A percentile compares a stretch with the other conserved stretches of the same genome.
Evolutionary conservation across 2,113 vertebrate genomes (phyloP).

Genomic region (Lasiurus cinereus): DNA sequence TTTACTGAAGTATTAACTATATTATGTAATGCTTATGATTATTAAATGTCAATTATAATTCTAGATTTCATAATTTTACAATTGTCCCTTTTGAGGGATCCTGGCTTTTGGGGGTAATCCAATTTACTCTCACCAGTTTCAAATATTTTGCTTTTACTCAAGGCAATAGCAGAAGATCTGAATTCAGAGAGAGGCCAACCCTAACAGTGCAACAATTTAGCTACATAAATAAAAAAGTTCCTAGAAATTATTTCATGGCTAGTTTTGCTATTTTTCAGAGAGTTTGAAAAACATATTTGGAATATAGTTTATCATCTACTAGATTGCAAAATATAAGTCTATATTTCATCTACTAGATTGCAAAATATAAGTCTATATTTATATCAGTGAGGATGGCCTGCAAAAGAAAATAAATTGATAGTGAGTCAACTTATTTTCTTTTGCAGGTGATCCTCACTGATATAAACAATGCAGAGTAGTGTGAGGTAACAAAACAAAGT

Average conservation of each 20-base stretch:
- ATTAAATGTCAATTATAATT: neutral
- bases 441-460: constrained; percentile 2
- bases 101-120: neutral
- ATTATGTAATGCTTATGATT: neutral
- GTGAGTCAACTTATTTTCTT: neutral
- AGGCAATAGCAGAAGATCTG: constrained; percentile 11
- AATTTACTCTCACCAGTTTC: neutral
- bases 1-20: neutral
- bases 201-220: constrained; percentile 50
- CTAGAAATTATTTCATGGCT: neutral
- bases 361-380: neutral
- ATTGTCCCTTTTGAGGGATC: neutral
- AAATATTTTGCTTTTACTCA: constrained; percentile 32
- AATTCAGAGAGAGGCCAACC: neutral
- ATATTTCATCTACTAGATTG: too few species aligned
- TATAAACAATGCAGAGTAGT: neutral
- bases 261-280: neutral
- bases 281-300: neutral
- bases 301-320: neutral
- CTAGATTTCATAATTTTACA: neutral
- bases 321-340: constrained; percentile 22
- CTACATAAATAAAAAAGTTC: constrained; percentile 14
- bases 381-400: too few species aligned
- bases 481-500: neutral
- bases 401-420: too few species aligned